Evolutionary conservation across 2,888 invertebrate genomes (phyloP), one percentile per base, ranked within the genome.

Genomic region (Thecophora atra): DNA sequence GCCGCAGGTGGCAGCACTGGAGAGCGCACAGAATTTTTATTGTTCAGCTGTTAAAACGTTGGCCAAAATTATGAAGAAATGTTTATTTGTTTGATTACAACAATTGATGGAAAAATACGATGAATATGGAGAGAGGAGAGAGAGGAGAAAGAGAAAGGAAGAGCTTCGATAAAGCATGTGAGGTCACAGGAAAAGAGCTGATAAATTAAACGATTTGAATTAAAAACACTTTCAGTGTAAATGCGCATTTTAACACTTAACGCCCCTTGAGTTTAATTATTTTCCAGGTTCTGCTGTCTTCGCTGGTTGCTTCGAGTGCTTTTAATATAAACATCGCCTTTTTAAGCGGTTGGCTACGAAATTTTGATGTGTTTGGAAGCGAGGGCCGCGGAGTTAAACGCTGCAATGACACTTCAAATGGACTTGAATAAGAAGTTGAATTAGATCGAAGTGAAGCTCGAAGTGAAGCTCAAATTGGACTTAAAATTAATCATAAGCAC

Each of bases 1-100:
- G 7, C 63, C 13, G 21, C 37, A 30, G 63, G 63, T 63, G 63
- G 63, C 42, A 63, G 63, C 63, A 63, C 63, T 63, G 63, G n/a
- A 42, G 4, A 63, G 63, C 63, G 63, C 42, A 8, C 42, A 42
- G 37, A 19, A 63, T 21, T 21, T 63, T 63, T 37, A 63, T 44
- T 63, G 42, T 42, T 17, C 56, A 26, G 47, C 47, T 47, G 15
- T 47, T n/a, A 8, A n/a, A 47, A 47, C 15, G 47, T n/a, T n/a
- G 47, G n/a, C 0, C 1, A 47, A 47, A 17, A 26, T n/a, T 60
- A 30, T 30, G 26, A 30, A 30, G 17, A 60, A 60, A 60, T 60
- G 60, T 60, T 60, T 60, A 60, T 60, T 60, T 60, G 30, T 60
- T 24, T 30, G n/a, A 60, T 30, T 60, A 30, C n/a, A 60, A 26